Evolutionary conservation across 2,113 vertebrate genomes (phyloP).

Genomic region (Colistium nudipinnis): DNA sequence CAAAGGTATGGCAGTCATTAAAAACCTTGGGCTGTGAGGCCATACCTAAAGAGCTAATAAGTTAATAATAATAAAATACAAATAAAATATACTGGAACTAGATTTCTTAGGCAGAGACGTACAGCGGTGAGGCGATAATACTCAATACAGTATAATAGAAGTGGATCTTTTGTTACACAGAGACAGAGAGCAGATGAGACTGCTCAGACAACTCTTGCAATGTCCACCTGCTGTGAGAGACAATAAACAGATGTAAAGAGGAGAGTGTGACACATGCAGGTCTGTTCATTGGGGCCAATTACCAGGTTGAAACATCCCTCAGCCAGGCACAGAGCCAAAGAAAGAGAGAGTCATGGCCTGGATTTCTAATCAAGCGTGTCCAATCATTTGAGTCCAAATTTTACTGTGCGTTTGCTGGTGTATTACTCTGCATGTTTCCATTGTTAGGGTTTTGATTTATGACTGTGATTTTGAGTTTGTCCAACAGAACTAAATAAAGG

Average conservation of each 20-base stretch:
- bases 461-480: constrained; percentile 4
- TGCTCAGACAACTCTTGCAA: constrained; percentile 42
- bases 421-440: constrained; percentile 3
- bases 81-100: background rate
- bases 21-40: constrained; percentile 33
- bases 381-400: constrained; percentile 29
- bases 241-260: constrained; percentile 72
- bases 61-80: background rate
- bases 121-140: background rate
- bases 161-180: constrained; percentile 17
- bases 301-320: constrained; percentile 66
- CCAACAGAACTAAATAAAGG: background rate
- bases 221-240: constrained; percentile 69
- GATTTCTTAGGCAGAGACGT: background rate
- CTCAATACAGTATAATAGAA: constrained; percentile 8
- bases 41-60: background rate
- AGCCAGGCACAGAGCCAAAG: constrained; percentile 40
- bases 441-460: constrained; percentile 17
- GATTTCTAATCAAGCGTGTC: constrained; percentile 33
- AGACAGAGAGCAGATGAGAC: constrained; percentile 49
- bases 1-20: constrained; percentile 20
- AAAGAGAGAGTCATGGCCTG: constrained; percentile 13
- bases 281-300: constrained; percentile 73
- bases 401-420: background rate
- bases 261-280: constrained; percentile 67